Percentiles rank a stretch among this genome's conserved stretches.
phyloP scores from a whole-genome alignment of 2,113 vertebrate genomes.

The Choloepus hoffmanni region DNA sequence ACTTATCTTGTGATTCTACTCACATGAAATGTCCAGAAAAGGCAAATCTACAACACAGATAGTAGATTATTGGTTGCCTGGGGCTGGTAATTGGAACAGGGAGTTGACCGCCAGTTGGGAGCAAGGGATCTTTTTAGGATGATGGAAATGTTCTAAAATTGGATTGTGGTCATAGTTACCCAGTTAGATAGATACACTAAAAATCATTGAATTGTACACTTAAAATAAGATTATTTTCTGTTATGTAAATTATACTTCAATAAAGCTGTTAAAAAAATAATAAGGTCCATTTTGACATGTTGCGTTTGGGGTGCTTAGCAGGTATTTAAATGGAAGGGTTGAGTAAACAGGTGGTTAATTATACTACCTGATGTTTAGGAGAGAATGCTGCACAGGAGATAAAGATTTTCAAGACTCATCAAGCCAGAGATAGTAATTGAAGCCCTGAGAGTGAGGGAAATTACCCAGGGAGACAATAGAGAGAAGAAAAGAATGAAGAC shows the following conservation, averaged over 20 bases:
- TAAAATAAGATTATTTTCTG: slow-evolving; percentile 5
- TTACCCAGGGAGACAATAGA: not conserved
- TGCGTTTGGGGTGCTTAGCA: not conserved
- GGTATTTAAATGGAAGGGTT: not conserved
- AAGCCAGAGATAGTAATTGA: not conserved
- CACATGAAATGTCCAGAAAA: not conserved
- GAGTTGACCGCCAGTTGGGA: not conserved
- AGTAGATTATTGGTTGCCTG: not conserved
- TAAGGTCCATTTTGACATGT: not conserved
- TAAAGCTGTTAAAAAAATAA: not conserved
- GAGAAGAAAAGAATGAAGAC: not conserved
- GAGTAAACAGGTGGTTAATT: not conserved
- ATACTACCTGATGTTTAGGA: not conserved
- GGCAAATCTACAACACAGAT: not conserved
- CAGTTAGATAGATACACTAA: not conserved
- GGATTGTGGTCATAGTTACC: not conserved
- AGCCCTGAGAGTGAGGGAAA: not conserved
- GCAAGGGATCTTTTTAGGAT: not conserved
- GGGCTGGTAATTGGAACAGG: not conserved
- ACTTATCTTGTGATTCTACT: not conserved
- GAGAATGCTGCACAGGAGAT: not conserved
- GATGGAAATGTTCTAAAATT: not conserved
- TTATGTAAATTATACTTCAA: not conserved
- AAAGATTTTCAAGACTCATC: not conserved
- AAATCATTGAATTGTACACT: not conserved